Evolutionary conservation across 2,113 vertebrate species (phyloP).

Genomic region (Procavia capensis): DNA sequence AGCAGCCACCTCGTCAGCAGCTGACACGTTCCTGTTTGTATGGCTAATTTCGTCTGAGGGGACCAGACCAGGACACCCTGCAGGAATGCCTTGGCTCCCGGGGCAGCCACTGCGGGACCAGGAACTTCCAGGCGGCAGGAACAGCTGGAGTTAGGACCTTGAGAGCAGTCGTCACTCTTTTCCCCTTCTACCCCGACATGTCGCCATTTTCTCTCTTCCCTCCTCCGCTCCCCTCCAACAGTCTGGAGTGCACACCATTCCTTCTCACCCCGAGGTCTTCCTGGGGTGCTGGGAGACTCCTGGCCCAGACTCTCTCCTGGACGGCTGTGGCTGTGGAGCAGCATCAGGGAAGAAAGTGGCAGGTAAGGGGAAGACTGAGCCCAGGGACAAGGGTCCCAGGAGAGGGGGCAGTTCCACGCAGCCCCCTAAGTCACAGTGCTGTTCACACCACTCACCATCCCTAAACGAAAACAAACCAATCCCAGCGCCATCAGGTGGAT

Average conservation of each 20-base stretch:
- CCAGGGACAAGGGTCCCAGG: too few species aligned
- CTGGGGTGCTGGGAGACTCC: background rate
- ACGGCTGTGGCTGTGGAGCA: background rate
- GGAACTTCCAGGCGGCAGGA: background rate
- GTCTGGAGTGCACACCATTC: background rate
- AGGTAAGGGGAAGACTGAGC: too few species aligned
- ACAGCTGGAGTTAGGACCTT: background rate
- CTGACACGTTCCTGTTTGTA: fast-evolving
- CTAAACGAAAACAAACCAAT: background rate
- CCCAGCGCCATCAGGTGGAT: too few species aligned
- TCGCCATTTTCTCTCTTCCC: background rate
- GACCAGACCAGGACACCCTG: background rate
- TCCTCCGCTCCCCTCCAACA: too few species aligned
- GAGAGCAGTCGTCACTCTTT: fast-evolving
- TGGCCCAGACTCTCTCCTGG: background rate
- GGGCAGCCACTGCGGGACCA: fast-evolving
- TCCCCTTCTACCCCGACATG: too few species aligned
- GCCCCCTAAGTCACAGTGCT: background rate
- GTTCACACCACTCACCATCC: background rate
- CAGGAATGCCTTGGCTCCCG: background rate
- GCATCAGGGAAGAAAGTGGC: background rate
- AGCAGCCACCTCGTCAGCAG: too few species aligned
- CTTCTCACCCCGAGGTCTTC: background rate
- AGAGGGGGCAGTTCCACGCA: background rate
- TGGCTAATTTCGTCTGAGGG: background rate